Evolutionary conservation across 2,797 vertebrate genomes (phyloP).

Genomic region (Galago senegalensis): DNA sequence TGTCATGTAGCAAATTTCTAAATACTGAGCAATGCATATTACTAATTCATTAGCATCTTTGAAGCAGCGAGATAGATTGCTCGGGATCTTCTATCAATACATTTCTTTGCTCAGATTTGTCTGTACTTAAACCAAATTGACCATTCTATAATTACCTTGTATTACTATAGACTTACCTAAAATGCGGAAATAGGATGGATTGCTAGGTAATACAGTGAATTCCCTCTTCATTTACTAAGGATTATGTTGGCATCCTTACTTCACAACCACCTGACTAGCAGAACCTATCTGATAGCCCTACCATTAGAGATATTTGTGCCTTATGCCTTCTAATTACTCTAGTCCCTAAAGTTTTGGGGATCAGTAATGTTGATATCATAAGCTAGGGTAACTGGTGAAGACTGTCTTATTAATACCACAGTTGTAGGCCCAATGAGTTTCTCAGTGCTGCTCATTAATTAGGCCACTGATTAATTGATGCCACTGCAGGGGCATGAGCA

Average conservation of each 20-base stretch:
- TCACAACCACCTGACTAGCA: not conserved
- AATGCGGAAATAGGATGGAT: not conserved
- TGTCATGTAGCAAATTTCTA: constrained; percentile 9
- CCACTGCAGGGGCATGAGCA: not conserved
- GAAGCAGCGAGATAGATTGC: not conserved
- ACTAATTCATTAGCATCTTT: not conserved
- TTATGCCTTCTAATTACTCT: constrained; percentile 13
- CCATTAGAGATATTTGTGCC: not conserved
- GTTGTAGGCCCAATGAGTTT: not conserved
- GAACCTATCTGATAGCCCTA: not conserved
- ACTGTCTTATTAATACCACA: not conserved
- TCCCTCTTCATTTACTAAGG: not conserved
- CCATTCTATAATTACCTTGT: not conserved
- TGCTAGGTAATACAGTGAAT: not conserved
- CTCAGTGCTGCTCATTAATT: not conserved
- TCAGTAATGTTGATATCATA: not conserved
- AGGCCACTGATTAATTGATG: not conserved
- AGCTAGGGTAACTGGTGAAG: not conserved
- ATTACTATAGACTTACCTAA: not conserved
- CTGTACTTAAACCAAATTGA: not conserved
- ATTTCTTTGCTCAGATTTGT: not conserved
- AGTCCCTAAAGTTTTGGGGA: not conserved
- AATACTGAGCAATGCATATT: not conserved
- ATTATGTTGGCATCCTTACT: not conserved
- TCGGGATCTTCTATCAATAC: not conserved